Evolutionary conservation across 1,140 invertebrate genomes (phyloP), one percentile per base, ranked within the genome.

Genomic region (Orchesella cincta): DNA sequence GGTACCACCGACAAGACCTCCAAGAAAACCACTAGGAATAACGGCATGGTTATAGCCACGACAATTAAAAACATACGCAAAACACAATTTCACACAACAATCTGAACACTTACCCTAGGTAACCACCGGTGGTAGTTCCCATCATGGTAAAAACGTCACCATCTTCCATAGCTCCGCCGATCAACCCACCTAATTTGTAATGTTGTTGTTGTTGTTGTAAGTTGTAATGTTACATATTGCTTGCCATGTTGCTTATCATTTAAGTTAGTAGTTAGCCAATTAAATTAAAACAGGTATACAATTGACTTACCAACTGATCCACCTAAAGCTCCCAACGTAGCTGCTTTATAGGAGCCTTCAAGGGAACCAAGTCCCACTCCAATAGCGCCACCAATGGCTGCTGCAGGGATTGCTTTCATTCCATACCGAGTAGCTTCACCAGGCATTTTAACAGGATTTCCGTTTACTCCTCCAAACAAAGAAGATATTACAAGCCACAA

Each of bases 21-120:
- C 62, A 33, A 31, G 1, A 16, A 67, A 29, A 16, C 62, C 62
- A 67, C 62, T 67, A 31, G 5, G n/a, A 67, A 67, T 14, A 46
- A 46, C 39, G 20, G 39, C 20, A 46, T n/a, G n/a, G n/a, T n/a
- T n/a, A n/a, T n/a, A n/a, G n/a, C n/a, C n/a, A n/a, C n/a, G n/a
- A 20, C 39, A 8, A 46, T 46, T 46, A 46, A 20, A 8, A 46
- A 46, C 8, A 46, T 46, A 20, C 20, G 8, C 39, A 46, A 46
- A 8, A 46, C 8, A 12, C 39, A 12, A 46, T 46, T 46, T 46
- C 39, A 8, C 39, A 46, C 5, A 46, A 8, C 5, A 18, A 46
- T 46, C 39, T 46, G 39, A 46, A 5, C 39, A 46, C 39, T 57
- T 57, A 67, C 62, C 62, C 62, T 12, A 67, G 1, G 62, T 67